Base-by-base conservation (phyloP, 2,888 invertebrate species). In the Blomia tropicalis region DNA sequence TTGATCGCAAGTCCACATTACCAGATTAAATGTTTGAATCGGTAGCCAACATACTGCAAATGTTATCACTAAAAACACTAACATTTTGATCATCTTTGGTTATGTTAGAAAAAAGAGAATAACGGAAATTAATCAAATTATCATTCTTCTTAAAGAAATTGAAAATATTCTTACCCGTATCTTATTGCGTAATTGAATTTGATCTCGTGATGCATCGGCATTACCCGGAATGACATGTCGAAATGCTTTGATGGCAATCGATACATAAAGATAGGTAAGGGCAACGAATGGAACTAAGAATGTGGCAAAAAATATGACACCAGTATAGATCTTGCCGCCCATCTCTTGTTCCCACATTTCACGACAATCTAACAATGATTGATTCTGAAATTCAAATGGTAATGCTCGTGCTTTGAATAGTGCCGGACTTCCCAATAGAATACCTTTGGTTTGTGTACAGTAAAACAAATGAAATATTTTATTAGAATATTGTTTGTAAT, bases 191-290 rank as follows among this genome's bases (percentile, higher is more conserved):
- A 74, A 69, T 65, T 75, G 75, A 2, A 71, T 71, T 25, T 70
- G 69, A 66, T 77, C 77, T 47, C 77, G 66, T 23, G 69, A 69
- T 5, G 70, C 70, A 63, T 77, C 73, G 0, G 75, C 75, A 64
- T 77, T 75, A 17, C 77, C 77, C 0, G 77, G 77, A 1, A 74
- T 69, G 4, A 72, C 72, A 36, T 75, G 70, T 51, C 71, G 68
- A 74, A 76, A 77, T 66, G 77, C 69, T 60, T 73, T 70, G 66
- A 70, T 70, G 22, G 74, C 75, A 11, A 77, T 74, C 60, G 74
- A 71, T 43, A 73, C 70, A 68, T 77, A 77, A 14, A 75, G 74
- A 63, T 73, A 71, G 1, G 72, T 72, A 41, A 77, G 70, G 14
- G 73, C 72, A 17, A 71, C 44, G 61, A 77, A 69, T 0, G 77